Base-by-base conservation (phyloP, 2,888 invertebrate genomes). In the Cryptus viduatorius region DNA sequence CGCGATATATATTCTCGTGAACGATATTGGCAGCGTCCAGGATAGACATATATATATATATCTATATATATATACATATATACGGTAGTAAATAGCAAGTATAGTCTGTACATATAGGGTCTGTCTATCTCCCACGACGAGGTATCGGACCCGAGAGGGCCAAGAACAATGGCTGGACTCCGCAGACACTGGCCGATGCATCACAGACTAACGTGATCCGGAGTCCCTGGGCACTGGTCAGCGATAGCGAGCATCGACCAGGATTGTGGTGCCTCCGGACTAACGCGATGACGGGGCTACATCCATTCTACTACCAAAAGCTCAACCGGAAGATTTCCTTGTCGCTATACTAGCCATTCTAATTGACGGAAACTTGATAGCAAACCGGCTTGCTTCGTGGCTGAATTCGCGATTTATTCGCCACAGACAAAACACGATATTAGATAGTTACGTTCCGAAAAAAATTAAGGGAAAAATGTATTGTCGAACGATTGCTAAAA, bases 91-190 rank as follows among this genome's bases (percentile, higher is more conserved):
- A 48, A 37, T 37, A 37, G 37, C 8, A 8, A 37, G 37, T 81
- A 50, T 24, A 61, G 59, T 3, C 10, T 24, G 44, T 42, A 61
- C 48, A 67, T 50, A 42, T 48, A 81, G 77, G 73, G 61, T 77
- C 67, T 48, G 80, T 84, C 80, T 84, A 84, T 84, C 84, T 81
- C 31, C n/a, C 73, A 53, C 59, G 53, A 65, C 67, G 48, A 53
- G 64, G 77, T 77, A 84, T 84, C 81, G 80, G 77, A 77, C 81
- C 77, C 59, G 67, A 80, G 76, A 81, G 77, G 72, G 73, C 80
- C 81, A 78, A 83, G 84, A 84, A 84, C 84, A 84, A 84, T 84
- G 68, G 84, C 53, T 64, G 64, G 80, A 78, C 77, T 68, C 73
- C 68, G 81, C 68, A 72, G 77, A 84, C 79, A 72, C 80, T 73